A percentile compares a stretch with the other conserved stretches of the same genome.
phyloP scores from a whole-genome alignment of 2,113 vertebrate genomes.

The Dicerorhinus sumatrensis region DNA sequence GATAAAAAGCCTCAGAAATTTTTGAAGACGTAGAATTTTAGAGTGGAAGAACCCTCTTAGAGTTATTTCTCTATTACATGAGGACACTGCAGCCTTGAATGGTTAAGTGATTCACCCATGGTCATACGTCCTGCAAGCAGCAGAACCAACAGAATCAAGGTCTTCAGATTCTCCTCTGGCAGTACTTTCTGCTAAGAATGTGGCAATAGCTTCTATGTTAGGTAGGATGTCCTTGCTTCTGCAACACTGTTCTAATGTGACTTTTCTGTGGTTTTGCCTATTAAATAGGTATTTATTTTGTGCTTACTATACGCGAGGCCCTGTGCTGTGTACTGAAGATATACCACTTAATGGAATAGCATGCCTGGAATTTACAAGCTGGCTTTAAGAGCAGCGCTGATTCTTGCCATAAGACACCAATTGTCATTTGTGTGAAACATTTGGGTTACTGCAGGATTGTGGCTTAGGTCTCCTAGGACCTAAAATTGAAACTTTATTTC shows the following conservation, averaged over 20 bases:
- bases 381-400: background rate
- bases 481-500: background rate
- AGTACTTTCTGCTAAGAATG: background rate
- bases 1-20: background rate
- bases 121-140: accelerated
- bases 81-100: background rate
- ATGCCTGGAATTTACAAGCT: background rate
- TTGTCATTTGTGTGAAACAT: background rate
- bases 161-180: background rate
- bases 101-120: background rate
- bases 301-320: background rate
- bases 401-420: background rate
- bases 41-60: background rate
- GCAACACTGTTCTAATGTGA: background rate
- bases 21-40: background rate
- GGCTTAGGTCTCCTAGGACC: background rate
- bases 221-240: background rate
- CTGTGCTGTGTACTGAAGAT: background rate
- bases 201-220: background rate
- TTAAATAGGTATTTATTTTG: background rate
- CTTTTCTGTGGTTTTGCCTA: background rate
- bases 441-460: background rate
- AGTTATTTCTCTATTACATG: background rate
- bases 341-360: background rate
- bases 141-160: background rate